These are phyloP conservation scores for Pterobdella sp. DNA, from an alignment of 2,888 invertebrate species.

Conservation along the genomic window DNA sequence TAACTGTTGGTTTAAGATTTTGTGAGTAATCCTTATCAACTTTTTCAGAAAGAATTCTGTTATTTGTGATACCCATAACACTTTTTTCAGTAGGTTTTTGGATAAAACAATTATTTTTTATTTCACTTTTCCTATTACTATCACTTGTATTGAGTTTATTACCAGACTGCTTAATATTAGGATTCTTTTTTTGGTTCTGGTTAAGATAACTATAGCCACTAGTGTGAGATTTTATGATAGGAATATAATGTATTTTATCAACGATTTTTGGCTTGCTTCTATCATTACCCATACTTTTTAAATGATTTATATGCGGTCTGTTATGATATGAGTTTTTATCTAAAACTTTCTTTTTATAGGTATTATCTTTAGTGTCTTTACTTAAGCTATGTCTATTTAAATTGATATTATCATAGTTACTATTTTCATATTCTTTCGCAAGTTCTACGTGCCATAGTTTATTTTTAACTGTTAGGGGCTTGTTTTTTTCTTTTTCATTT, in stretches of 20 bases:
- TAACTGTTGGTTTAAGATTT: too few relatives aligned
- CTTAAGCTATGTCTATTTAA: background rate
- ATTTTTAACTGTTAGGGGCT: background rate
- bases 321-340: background rate
- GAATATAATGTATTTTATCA: background rate
- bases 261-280: background rate
- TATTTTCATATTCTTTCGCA: conserved; percentile 1
- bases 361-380: background rate
- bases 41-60: too few relatives aligned
- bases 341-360: background rate
- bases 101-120: background rate
- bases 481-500: background rate
- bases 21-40: too few relatives aligned
- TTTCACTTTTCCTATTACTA: background rate
- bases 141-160: background rate
- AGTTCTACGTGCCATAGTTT: conserved; percentile 11
- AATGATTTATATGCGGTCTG: background rate
- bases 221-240: background rate
- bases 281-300: background rate
- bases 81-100: background rate
- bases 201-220: background rate
- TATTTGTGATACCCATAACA: background rate
- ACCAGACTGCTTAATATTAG: background rate
- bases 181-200: background rate
- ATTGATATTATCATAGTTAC: background rate